These are phyloP conservation scores for Tragulus kanchil DNA, from an alignment of 2,113 vertebrate genomes.

Conservation along the genomic window DNA sequence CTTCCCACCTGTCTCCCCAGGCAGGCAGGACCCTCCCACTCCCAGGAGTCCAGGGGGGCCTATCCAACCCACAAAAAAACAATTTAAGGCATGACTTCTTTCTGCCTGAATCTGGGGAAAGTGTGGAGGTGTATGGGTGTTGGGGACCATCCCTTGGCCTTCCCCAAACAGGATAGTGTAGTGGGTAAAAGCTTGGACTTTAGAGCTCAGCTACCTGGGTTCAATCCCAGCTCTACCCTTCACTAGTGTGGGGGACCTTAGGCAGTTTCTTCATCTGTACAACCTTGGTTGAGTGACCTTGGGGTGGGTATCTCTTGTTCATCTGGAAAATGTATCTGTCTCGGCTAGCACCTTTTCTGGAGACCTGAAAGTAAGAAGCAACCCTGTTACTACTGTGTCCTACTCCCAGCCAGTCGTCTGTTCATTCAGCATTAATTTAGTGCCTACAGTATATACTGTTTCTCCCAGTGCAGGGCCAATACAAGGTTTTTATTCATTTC, in stretches of 20 bases:
- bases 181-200: background rate
- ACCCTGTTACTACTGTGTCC: background rate
- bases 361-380: conserved; percentile 21
- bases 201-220: background rate
- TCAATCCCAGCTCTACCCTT: background rate
- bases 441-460: background rate
- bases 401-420: background rate
- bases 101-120: background rate
- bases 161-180: background rate
- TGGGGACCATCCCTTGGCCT: background rate
- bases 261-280: conserved; percentile 30
- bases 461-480: background rate
- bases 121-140: background rate
- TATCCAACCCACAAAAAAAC: background rate
- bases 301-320: background rate
- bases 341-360: conserved; percentile 6
- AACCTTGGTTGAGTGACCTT: background rate
- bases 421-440: conserved; percentile 29
- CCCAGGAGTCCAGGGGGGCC: background rate
- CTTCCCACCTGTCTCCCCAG: background rate
- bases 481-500: background rate
- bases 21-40: background rate
- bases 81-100: conserved; percentile 8
- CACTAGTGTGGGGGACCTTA: background rate
- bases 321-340: conserved; percentile 27